Evolutionary conservation across 2,797 vertebrate species (phyloP), one percentile per base, ranked within the genome.

Genomic region (Phylloscopus collybita): DNA sequence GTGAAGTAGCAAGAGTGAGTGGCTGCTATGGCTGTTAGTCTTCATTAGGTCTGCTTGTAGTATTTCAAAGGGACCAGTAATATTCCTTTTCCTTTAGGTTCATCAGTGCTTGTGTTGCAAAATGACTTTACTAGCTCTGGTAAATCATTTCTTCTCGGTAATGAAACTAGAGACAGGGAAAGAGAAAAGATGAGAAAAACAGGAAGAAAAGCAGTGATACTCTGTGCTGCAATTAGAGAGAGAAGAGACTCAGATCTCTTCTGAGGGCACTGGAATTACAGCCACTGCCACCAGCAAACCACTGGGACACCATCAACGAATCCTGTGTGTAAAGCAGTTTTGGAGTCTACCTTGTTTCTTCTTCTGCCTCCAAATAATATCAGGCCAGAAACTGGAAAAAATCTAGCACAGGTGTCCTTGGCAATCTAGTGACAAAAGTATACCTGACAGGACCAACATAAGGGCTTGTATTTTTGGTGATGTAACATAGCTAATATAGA

Each of bases 81-180:
- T 29, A 40, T 8, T 36, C 18, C 40, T 56, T 74, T 89, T 42
- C 45, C 60, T 91, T 49, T 51, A 78, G 49, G 27, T 86, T 27
- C 22, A 34, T 8, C 3, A 3, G 19, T 36, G 26, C 29, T 78
- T 65, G 62, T 67, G 27, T 36, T 91, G 57, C 49, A 93, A 80
- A 85, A 92, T 47, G 0, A 67, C 61, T 86, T 86, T 36, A 91
- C 78, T 87, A 74, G 13, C 34, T 80, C 50, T 34, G 9, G 57
- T 90, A 79, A 81, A 72, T 66, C 50, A 80, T 92, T 96, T 88
- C 38, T 87, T 85, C 61, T 82, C 19, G 27, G 20, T 91, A 83
- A 95, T 85, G 47, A 87, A 73, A 53, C n/a, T 67, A 53, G 67
- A 74, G 44, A 72, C 34, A 61, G 8, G 42, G 57, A 81, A 93